Evolutionary conservation across 2,113 vertebrate genomes (phyloP).

Genomic region (Hiodon alosoides): DNA sequence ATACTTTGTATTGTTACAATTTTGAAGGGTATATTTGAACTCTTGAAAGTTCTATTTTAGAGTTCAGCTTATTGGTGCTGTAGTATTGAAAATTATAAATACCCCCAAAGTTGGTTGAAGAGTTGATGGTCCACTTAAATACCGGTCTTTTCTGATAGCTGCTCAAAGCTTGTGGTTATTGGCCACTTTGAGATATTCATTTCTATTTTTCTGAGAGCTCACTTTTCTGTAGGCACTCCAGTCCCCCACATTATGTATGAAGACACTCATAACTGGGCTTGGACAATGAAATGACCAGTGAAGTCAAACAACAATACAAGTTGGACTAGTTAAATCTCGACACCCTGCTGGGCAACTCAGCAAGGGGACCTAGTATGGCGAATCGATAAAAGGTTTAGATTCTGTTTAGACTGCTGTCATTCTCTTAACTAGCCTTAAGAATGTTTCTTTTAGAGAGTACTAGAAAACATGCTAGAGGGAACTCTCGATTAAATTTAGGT

Average conservation of each 20-base stretch:
- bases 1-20: not conserved
- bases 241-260: not conserved
- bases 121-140: not conserved
- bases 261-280: not conserved
- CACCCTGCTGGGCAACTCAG: not conserved
- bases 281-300: not conserved
- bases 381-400: not conserved
- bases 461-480: too few relatives aligned
- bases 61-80: constrained; percentile 18
- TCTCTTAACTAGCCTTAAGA: not conserved
- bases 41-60: not conserved
- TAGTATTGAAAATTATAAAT: not conserved
- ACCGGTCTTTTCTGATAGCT: not conserved
- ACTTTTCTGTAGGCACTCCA: not conserved
- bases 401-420: not conserved
- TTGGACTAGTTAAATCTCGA: not conserved
- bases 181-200: not conserved
- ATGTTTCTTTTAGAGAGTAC: not conserved
- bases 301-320: not conserved
- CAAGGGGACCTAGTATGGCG: not conserved
- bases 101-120: not conserved
- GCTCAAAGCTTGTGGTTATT: not conserved
- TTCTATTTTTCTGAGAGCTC: not conserved
- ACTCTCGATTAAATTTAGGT: not conserved
- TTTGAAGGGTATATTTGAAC: not conserved